These are phyloP conservation scores for Orthonyx spaldingii DNA, from an alignment of 2,113 vertebrate genomes.

Conservation along the genomic window DNA sequence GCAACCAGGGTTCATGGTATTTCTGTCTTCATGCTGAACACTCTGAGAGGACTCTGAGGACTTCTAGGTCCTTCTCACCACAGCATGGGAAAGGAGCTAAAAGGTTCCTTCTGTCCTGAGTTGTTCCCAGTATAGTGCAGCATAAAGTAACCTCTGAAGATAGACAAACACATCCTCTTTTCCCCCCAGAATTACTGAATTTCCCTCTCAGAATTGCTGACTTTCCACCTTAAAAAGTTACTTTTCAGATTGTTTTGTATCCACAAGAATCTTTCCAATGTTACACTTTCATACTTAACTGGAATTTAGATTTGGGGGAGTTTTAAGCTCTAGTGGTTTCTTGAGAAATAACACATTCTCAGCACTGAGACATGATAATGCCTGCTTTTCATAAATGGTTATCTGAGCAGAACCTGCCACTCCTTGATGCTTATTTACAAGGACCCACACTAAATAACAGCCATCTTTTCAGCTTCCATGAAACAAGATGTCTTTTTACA, in stretches of 20 bases:
- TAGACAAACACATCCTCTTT: background rate
- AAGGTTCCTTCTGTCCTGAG: background rate
- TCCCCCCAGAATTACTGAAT: background rate
- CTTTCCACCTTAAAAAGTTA: background rate
- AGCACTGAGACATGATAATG: background rate
- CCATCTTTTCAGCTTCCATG: background rate
- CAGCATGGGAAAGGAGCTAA: background rate
- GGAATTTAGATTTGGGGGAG: background rate
- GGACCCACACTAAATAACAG: background rate
- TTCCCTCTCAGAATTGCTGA: background rate
- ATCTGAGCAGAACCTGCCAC: background rate
- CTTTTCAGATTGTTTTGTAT: background rate
- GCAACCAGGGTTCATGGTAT: background rate
- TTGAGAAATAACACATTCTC: background rate
- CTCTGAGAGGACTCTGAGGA: background rate
- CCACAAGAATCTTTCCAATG: background rate
- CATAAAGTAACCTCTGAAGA: background rate
- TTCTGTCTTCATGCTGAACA: background rate
- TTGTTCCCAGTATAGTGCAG: background rate
- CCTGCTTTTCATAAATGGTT: background rate
- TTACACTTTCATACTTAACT: background rate
- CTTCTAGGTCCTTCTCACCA: background rate
- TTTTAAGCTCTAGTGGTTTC: background rate
- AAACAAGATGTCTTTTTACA: background rate
- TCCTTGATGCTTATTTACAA: background rate